phyloP scores from a whole-genome alignment of 2,113 vertebrate genomes.

The Strigops habroptila region DNA sequence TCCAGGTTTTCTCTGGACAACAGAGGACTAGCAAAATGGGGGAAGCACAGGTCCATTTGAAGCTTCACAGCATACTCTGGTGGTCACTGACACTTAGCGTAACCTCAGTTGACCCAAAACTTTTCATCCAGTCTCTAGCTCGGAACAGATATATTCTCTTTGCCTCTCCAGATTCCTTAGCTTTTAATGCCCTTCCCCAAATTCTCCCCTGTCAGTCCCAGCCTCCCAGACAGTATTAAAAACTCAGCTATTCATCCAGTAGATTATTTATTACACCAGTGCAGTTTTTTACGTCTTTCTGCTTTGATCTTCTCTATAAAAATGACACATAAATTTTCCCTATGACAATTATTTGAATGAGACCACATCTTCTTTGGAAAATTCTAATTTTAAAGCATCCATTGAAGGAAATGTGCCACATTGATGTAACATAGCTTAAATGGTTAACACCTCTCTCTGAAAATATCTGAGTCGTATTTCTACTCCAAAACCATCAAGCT shows the following conservation, averaged over 20 bases:
- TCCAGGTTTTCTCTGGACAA: background rate
- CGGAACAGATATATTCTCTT: background rate
- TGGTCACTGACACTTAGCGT: background rate
- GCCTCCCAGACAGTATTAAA: background rate
- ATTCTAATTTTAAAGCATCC: background rate
- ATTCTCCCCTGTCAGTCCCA: background rate
- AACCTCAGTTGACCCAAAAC: background rate
- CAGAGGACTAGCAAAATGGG: background rate
- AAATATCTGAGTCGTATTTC: background rate
- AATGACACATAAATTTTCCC: background rate
- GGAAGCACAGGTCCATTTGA: background rate
- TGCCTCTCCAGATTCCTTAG: background rate
- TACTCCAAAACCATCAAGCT: background rate
- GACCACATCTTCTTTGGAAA: background rate
- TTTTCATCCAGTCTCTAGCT: background rate
- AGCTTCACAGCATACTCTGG: constrained; percentile 39
- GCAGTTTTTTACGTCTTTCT: background rate
- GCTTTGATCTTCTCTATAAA: background rate
- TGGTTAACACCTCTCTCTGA: background rate
- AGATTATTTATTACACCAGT: background rate
- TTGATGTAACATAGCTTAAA: background rate
- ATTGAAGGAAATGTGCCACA: background rate
- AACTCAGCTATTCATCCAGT: background rate
- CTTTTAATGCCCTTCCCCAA: background rate
- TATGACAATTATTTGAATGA: background rate